These are phyloP conservation scores for Leptinotarsa haldemani DNA, from an alignment of 2,888 invertebrate genomes.

Conservation along the genomic window DNA sequence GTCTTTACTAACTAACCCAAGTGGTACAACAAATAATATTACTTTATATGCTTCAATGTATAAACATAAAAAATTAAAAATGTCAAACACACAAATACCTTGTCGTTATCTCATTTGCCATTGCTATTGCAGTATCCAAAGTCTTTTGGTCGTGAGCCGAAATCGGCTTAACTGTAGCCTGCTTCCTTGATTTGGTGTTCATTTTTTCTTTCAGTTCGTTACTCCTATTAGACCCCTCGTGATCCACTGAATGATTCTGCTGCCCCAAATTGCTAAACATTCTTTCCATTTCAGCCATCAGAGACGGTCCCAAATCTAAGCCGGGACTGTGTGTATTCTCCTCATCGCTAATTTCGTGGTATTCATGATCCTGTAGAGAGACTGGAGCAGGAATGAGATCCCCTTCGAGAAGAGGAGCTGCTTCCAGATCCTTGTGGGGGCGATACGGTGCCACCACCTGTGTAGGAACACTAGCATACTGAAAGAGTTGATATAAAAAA, in stretches of 20 bases:
- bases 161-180: conserved; percentile 85
- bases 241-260: conserved; percentile 57
- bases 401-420: conserved; percentile 72
- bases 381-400: conserved; percentile 63
- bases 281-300: conserved; percentile 90
- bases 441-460: conserved; percentile 91
- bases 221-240: conserved; percentile 63
- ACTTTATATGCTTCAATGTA: no score
- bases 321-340: conserved; percentile 71
- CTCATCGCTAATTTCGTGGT: conserved; percentile 87
- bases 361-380: conserved; percentile 74
- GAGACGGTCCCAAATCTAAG: conserved; percentile 87
- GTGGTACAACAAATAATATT: no score
- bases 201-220: conserved; percentile 75
- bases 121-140: conserved; percentile 90
- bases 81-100: conserved; percentile 46
- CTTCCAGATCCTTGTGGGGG: conserved; percentile 85
- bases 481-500: conserved; percentile 40
- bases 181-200: conserved; percentile 63
- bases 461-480: conserved; percentile 84
- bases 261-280: conserved; percentile 79
- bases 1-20: no score
- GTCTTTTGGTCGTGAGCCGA: conserved; percentile 93
- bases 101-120: conserved; percentile 89
- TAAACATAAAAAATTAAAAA: background rate